Evolutionary conservation across 1,140 invertebrate species (phyloP).

Genomic region (Diuraphis noxia): DNA sequence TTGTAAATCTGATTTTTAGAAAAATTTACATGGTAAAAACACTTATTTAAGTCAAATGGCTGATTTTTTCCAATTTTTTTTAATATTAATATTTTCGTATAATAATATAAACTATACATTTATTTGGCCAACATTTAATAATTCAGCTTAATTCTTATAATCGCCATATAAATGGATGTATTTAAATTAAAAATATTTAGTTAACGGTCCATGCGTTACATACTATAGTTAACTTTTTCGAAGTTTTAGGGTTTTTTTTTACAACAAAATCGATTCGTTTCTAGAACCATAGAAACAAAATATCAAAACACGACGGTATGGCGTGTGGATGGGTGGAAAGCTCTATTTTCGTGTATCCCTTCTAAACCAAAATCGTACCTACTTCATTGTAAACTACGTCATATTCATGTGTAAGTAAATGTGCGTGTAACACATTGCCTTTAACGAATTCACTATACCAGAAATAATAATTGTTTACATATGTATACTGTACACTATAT

Average conservation of each 20-base stretch:
- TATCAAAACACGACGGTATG: not conserved
- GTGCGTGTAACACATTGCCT: not conserved
- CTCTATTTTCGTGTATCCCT: not conserved
- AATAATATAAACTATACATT: not conserved
- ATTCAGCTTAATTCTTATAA: not conserved
- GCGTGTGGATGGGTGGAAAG: not conserved
- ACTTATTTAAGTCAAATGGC: too few species aligned
- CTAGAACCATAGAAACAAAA: conserved; percentile 49
- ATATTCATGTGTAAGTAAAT: not conserved
- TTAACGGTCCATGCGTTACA: not conserved
- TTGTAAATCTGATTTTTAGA: too few species aligned
- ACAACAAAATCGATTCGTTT: conserved; percentile 28
- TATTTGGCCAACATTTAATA: not conserved
- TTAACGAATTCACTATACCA: not conserved
- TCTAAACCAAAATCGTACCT: not conserved
- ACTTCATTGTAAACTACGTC: not conserved
- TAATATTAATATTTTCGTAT: too few species aligned
- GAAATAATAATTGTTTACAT: not conserved
- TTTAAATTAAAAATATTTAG: not conserved
- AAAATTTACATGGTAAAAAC: too few species aligned
- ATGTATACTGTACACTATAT: not conserved
- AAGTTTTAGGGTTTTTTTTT: not conserved
- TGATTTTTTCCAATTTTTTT: too few species aligned
- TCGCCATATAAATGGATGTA: not conserved
- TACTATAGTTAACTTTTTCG: not conserved